A percentile compares a stretch with the other conserved stretches of the same genome.
Evolutionary conservation across 2,113 vertebrate species (phyloP).

Genomic region (Panthera leo): DNA sequence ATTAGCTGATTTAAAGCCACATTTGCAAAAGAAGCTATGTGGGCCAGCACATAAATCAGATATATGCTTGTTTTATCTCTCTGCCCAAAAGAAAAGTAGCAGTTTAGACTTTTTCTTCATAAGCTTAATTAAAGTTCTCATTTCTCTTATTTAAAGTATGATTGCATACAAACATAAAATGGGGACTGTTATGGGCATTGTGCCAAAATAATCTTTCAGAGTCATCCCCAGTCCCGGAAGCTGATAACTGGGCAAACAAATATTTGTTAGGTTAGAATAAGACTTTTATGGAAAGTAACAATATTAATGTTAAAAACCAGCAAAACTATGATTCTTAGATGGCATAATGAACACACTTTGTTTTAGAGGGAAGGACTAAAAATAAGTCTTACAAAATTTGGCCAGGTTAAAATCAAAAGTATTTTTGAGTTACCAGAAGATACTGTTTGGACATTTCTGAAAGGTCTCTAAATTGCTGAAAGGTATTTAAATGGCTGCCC

Average conservation of each 20-base stretch:
- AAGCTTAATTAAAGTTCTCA: slow-evolving; percentile 27
- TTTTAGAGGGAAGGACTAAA: neutral
- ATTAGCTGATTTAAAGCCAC: slow-evolving; percentile 74
- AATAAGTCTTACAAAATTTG: neutral
- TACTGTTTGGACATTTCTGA: neutral
- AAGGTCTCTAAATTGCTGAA: too few species aligned
- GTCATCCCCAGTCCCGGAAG: neutral
- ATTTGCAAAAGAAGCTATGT: slow-evolving; percentile 70
- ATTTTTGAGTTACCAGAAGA: neutral
- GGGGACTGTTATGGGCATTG: neutral
- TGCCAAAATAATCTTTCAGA: slow-evolving; percentile 11
- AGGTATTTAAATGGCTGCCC: neutral
- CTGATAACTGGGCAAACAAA: neutral
- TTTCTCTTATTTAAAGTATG: slow-evolving; percentile 31
- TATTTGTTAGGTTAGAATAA: neutral
- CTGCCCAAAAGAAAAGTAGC: slow-evolving; percentile 16
- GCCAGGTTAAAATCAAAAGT: neutral
- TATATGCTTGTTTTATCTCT: slow-evolving; percentile 37
- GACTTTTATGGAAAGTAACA: neutral
- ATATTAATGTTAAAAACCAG: neutral
- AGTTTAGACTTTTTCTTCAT: slow-evolving; percentile 40
- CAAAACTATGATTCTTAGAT: slow-evolving; percentile 20
- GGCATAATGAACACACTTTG: neutral
- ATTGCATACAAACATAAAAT: slow-evolving; percentile 24
- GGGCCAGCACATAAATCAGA: slow-evolving; percentile 70